Base-by-base conservation (phyloP, 2,888 invertebrate genomes). In the Chalcis sispes region DNA sequence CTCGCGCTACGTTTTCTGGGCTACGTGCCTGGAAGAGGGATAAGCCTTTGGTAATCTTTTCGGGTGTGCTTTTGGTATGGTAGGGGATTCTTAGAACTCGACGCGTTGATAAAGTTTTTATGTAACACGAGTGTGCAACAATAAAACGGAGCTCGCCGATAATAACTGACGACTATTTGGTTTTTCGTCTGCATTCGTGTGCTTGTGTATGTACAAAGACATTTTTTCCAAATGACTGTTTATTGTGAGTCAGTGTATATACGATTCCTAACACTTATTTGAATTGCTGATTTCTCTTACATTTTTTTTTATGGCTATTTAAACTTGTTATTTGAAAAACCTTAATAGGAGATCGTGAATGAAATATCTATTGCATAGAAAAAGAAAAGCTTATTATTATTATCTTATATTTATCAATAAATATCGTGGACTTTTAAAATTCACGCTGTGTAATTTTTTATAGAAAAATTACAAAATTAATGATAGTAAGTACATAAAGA, bases 181-280 rank as follows among this genome's bases (percentile, higher is more conserved):
- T n/a, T n/a, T n/a, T n/a, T n/a, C n/a, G n/a, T n/a, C n/a, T n/a
- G n/a, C 25, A 15, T 59, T 18, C 10, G 48, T 27, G 20, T 36
- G 10, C 10, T 48, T 1, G 36, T 1, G 54, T n/a, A 48, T 64
- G 46, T 58, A 72, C 72, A 72, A 72, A 58, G 72, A 13, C 72
- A 72, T 72, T 72, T 64, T 72, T 65, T 42, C 23, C 20, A 54
- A 58, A n/a, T n/a, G n/a, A n/a, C n/a, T n/a, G n/a, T n/a, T n/a
- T n/a, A n/a, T n/a, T n/a, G 36, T 65, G 72, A 72, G n/a, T 58
- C 58, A 48, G 42, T 36, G 15, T 4, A 42, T 4, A 42, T 8
- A 42, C 42, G 42, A 42, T 13, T 42, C 15, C 42, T 42, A 5
- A 20, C 23, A 27, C 25, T n/a, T 15, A 64, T 64, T 48, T 50